Evolutionary conservation across 2,888 invertebrate species (phyloP).

Genomic region (Troides aeacus): DNA sequence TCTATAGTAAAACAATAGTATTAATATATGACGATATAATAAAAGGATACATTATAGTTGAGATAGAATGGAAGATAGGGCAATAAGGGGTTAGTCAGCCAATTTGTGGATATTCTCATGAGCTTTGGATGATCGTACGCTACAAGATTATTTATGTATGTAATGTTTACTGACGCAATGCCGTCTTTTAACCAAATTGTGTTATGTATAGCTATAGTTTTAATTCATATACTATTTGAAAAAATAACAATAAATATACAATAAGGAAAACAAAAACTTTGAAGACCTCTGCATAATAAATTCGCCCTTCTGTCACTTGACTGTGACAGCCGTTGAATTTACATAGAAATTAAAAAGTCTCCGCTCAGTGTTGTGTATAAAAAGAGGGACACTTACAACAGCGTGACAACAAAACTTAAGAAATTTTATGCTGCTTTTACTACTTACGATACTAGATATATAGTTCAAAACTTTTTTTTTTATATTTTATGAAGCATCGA

Average conservation of each 20-base stretch:
- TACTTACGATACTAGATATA: not conserved
- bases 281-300: slow-evolving; percentile 7
- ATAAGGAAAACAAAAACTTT: not conserved
- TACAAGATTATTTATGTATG: not conserved
- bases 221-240: too few species aligned
- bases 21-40: too few species aligned
- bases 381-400: not conserved
- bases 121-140: slow-evolving; percentile 4
- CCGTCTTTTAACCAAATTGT: not conserved
- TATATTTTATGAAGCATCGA: too few species aligned
- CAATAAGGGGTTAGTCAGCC: not conserved
- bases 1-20: too few species aligned
- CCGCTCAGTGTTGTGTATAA: not conserved
- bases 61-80: not conserved
- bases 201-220: not conserved
- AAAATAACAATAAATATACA: not conserved
- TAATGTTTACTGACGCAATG: not conserved
- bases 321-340: slow-evolving; percentile 16
- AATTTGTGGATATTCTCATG: slow-evolving; percentile 3
- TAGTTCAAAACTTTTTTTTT: too few species aligned
- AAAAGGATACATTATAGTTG: too few species aligned
- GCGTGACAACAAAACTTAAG: not conserved
- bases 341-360: slow-evolving; percentile 21
- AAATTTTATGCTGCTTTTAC: not conserved
- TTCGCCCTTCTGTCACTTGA: slow-evolving; percentile 16